Base-by-base conservation (phyloP, 2,888 invertebrate genomes). In the Drosophila mimetica region DNA sequence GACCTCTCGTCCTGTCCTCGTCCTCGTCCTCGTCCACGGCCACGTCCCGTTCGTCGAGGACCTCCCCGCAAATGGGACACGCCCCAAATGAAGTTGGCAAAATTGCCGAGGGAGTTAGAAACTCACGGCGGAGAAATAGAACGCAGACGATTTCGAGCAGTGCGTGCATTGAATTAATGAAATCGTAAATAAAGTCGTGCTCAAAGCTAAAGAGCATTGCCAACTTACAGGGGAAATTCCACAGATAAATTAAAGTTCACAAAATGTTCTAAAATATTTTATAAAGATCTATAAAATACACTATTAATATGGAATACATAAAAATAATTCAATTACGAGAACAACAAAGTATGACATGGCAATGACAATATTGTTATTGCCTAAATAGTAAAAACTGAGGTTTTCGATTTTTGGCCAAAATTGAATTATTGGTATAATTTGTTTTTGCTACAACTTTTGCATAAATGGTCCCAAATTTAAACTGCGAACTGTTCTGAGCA, bases 161-260 rank as follows among this genome's bases (percentile, higher is more conserved):
- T 78, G 89, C 78, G 82, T 80, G 79, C 76, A 71, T 59, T 70
- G 77, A 79, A 82, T 77, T 74, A 71, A 81, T 78, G 69, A 86
- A 76, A 86, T 75, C 75, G 65, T 74, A 73, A 76, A 70, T 70
- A 70, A 66, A 69, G 58, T 65, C 58, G 54, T 67, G 72, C 47
- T 46, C 30, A 44, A n/a, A 42, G 18, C 34, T 36, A 42, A 41
- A 34, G 51, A n/a, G 30, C 5, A 18, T 13, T 13, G 39, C 18
- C 11, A 59, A 32, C 28, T 16, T 18, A 39, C 54, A 67, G 44
- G 44, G 9, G n/a, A 18, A 8, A 32, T 22, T 20, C 9, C 9
- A 5, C 4, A 20, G 11, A 9, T n/a, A 13, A 25, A 7, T 28
- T 7, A 22, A 11, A 5, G 16, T 3, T 14, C 4, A 7, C 16